Evolutionary conservation across 2,113 vertebrate species (phyloP).

Genomic region (Hiodon alosoides): DNA sequence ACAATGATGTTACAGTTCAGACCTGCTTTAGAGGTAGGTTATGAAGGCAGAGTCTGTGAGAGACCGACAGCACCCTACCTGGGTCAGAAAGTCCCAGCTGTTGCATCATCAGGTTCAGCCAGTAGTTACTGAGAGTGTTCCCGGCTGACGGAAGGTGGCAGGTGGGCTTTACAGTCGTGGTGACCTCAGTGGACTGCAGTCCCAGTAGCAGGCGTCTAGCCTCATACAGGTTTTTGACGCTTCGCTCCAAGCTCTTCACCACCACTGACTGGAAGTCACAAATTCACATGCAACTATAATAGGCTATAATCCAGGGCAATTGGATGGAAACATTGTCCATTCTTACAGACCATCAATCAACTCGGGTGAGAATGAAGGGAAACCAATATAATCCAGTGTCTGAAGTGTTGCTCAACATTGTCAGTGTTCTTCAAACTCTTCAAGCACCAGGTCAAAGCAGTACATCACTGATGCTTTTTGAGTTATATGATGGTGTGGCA

Average conservation of each 20-base stretch:
- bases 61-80: slow-evolving; percentile 34
- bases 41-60: not conserved
- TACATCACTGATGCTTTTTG: too few species aligned
- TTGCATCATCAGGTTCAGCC: slow-evolving; percentile 64
- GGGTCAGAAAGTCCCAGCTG: slow-evolving; percentile 62
- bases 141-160: slow-evolving; percentile 43
- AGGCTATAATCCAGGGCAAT: not conserved
- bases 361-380: not conserved
- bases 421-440: too few species aligned
- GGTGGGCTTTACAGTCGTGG: slow-evolving; percentile 40
- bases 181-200: slow-evolving; percentile 52
- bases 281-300: not conserved
- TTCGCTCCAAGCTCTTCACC: slow-evolving; percentile 68
- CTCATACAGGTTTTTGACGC: slow-evolving; percentile 61
- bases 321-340: not conserved
- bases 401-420: too few species aligned
- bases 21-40: not conserved
- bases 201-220: slow-evolving; percentile 59
- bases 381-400: too few species aligned
- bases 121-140: slow-evolving; percentile 54
- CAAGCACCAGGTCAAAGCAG: too few species aligned
- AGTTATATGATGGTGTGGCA: too few species aligned
- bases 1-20: too few species aligned
- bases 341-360: not conserved
- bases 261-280: slow-evolving; percentile 58